A percentile compares a stretch with the other conserved stretches of the same genome.
Conservation (phyloP, 2,113 vertebrate species). For the Pleuronectes platessa region DNA sequence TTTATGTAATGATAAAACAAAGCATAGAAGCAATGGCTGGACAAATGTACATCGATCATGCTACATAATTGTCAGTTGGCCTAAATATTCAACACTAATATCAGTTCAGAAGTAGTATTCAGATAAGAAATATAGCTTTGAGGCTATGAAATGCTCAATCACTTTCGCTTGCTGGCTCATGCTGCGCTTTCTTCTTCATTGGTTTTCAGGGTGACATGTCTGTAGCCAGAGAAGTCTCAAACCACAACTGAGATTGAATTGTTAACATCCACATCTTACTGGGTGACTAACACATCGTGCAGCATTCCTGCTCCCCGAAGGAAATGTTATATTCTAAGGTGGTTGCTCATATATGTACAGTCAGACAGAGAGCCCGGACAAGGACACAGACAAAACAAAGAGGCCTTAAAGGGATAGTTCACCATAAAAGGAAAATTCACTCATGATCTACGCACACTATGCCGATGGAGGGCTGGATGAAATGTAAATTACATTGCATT, state of each 20-base stretch:
- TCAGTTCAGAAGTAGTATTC: constrained; percentile 35
- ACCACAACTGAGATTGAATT: constrained; percentile 45
- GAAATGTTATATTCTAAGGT: constrained; percentile 27
- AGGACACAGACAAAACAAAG: constrained; percentile 3
- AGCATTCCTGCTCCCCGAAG: constrained; percentile 29
- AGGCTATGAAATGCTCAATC: constrained; percentile 35
- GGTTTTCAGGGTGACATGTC: constrained; percentile 26
- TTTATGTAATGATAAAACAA: constrained; percentile 2
- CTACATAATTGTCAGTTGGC: constrained; percentile 34
- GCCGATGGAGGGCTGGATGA: no score
- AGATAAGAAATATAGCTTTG: constrained; percentile 5
- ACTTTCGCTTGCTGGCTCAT: constrained; percentile 47
- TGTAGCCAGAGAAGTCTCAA: constrained; percentile 24
- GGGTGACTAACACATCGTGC: constrained; percentile 40
- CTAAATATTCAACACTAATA: constrained; percentile 44
- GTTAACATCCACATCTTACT: constrained; percentile 34
- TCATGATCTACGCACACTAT: no score
- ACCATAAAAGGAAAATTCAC: no score
- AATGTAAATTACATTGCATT: no score
- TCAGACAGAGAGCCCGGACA: constrained; percentile 10
- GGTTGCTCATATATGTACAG: constrained; percentile 24
- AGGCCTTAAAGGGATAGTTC: not conserved
- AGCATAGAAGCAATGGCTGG: not conserved
- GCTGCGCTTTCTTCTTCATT: constrained; percentile 33
- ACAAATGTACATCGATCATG: constrained; percentile 12